Base-by-base conservation (phyloP, 2,888 invertebrate species). In the Caenorhabditis zanzibari region DNA sequence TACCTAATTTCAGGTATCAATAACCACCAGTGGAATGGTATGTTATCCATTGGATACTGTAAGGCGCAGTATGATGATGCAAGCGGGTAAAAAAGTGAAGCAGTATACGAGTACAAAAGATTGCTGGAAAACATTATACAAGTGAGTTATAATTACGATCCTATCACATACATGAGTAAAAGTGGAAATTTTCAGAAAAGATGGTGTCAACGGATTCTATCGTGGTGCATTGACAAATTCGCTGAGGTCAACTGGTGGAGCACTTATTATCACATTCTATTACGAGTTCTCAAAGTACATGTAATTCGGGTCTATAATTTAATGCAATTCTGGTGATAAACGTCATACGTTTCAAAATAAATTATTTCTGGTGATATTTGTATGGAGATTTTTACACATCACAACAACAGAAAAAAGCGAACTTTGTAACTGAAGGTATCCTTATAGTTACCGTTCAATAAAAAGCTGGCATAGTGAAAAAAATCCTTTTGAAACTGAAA, bases 11-110 rank as follows among this genome's bases (percentile, higher is more conserved):
- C 76, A 91, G 89, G 77, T 86, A 6, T 88, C 89, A 68, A 84
- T 90, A 16, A 77, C 88, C n/a, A 77, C 86, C 26, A 90, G 90
- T 38, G 86, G 89, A 47, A 72, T 90, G 64, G 47, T 85, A 5
- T 90, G 90, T 69, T 91, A 91, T 79, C 91, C 91, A 9, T 63
- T 90, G 79, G 91, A 91, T 77, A 91, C 91, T 14, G 88, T 91
- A 19, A 68, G 91, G 24, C 87, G 91, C 12, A 86, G 88, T 35
- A 81, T 91, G 74, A 91, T 91, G 91, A 85, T 91, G 88, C 85
- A 90, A 71, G 84, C 88, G 22, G 91, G 91, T 32, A 85, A 82
- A 56, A 73, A 58, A 52, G 77, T 82, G 12, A 90, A 90, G 59
- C 74, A 79, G 22, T 90, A 88, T 77, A 64, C 73, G 28, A 84